Evolutionary conservation across 1,140 invertebrate species (phyloP).

Genomic region (Bombus soroeensis): DNA sequence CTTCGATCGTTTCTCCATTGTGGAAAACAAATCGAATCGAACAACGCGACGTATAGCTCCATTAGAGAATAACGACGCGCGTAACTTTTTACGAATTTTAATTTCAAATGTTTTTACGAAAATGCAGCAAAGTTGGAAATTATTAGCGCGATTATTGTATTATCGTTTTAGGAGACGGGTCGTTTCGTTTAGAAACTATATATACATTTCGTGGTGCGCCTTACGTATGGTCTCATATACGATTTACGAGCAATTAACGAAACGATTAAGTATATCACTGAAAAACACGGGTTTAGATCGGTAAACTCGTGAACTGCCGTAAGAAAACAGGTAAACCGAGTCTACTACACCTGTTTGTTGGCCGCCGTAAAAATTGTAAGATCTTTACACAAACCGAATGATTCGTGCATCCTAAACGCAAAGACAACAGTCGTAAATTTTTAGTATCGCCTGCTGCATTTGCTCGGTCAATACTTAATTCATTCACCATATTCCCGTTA

Average conservation of each 20-base stretch:
- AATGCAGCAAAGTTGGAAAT: neutral
- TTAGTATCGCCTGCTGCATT: constrained; percentile 36
- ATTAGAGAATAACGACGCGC: too few relatives aligned
- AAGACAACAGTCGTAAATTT: constrained; percentile 50
- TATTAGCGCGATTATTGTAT: neutral
- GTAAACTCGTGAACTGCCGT: constrained; percentile 1
- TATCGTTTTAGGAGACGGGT: neutral
- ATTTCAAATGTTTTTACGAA: neutral
- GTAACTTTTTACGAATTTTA: neutral
- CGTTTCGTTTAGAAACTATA: neutral
- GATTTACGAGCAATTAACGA: constrained; percentile 45
- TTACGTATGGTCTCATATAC: neutral
- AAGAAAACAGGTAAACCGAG: constrained; percentile 9
- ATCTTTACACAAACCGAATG: constrained; percentile 27
- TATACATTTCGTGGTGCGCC: neutral
- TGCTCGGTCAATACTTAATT: constrained; percentile 45
- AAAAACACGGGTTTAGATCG: constrained; percentile 12
- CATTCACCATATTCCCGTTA: neutral
- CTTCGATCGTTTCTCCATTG: constrained; percentile 1
- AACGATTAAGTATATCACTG: neutral
- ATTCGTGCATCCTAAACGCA: constrained; percentile 52
- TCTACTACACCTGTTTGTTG: constrained; percentile 28
- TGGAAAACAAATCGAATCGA: constrained; percentile 13
- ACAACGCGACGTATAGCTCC: neutral
- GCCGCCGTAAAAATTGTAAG: constrained; percentile 22